Evolutionary conservation across 2,888 invertebrate species (phyloP).

Genomic region (Griposia aprilina): DNA sequence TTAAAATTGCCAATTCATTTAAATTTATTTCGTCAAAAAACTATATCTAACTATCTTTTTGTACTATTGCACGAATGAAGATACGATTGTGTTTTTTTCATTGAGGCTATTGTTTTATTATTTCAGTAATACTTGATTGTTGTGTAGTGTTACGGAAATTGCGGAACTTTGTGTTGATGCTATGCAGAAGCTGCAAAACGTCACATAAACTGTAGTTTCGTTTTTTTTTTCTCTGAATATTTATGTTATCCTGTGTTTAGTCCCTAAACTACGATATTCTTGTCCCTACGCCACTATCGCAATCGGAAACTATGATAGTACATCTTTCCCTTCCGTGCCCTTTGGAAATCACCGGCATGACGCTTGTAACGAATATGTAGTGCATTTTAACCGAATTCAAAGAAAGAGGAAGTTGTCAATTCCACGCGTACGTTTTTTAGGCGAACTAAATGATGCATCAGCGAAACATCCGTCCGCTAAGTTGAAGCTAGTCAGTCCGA

Average conservation of each 20-base stretch:
- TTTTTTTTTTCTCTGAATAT: not conserved
- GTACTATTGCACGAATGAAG: constrained; percentile 67
- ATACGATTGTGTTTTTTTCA: constrained; percentile 73
- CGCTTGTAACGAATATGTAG: constrained; percentile 37
- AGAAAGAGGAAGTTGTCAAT: constrained; percentile 63
- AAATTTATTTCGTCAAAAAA: constrained; percentile 53
- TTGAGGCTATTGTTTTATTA: constrained; percentile 75
- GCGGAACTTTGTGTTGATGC: constrained; percentile 62
- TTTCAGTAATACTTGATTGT: constrained; percentile 73
- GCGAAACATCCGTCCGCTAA: constrained; percentile 46
- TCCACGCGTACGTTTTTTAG: constrained; percentile 52
- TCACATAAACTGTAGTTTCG: not conserved
- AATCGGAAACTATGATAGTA: constrained; percentile 28
- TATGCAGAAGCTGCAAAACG: constrained; percentile 19
- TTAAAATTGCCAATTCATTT: constrained; percentile 29
- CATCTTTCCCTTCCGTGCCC: constrained; percentile 34
- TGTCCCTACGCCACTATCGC: not conserved
- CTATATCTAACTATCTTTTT: constrained; percentile 70
- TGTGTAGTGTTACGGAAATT: constrained; percentile 70
- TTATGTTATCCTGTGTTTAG: not conserved
- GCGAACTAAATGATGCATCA: constrained; percentile 49
- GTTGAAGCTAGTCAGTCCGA: constrained; percentile 40
- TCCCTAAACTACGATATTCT: not conserved
- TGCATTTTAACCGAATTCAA: constrained; percentile 54
- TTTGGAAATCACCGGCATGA: constrained; percentile 53